Evolutionary conservation across 2,113 vertebrate species (phyloP).

Genomic region (Onychostruthus taczanowskii): DNA sequence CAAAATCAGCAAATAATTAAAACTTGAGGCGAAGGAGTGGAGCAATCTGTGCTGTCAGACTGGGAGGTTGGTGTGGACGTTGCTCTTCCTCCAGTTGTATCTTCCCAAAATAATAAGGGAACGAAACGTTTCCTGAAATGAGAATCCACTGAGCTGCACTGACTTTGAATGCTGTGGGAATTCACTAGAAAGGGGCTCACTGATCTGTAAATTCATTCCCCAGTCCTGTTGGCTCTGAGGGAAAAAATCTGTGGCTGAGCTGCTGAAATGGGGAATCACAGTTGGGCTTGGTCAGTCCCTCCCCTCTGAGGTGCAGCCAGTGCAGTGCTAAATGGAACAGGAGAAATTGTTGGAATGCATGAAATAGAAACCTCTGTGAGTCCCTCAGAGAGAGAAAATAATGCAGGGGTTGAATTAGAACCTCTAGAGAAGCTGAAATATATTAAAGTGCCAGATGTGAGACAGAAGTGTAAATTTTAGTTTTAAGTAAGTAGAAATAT

Average conservation of each 20-base stretch:
- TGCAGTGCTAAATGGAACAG: accelerated
- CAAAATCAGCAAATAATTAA: neutral
- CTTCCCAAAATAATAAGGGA: neutral
- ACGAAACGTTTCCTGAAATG: neutral
- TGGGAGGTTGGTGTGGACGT: neutral
- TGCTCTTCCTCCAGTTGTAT: neutral
- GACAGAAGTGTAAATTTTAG: neutral
- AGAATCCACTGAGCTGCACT: neutral
- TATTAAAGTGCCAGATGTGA: neutral
- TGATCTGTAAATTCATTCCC: neutral
- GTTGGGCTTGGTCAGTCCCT: accelerated
- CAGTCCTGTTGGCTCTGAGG: neutral
- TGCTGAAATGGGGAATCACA: accelerated
- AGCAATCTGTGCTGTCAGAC: neutral
- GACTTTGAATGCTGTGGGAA: neutral
- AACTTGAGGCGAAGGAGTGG: neutral
- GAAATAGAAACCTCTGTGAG: neutral
- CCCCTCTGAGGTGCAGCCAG: accelerated
- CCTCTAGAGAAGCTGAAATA: neutral
- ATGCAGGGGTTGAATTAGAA: neutral
- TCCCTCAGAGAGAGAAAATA: neutral
- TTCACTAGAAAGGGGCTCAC: neutral
- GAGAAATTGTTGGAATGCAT: neutral
- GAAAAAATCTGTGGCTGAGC: neutral
- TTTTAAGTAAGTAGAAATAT: neutral